phyloP scores from a whole-genome alignment of 2,113 vertebrate species.

The Turdus rufiventris region DNA sequence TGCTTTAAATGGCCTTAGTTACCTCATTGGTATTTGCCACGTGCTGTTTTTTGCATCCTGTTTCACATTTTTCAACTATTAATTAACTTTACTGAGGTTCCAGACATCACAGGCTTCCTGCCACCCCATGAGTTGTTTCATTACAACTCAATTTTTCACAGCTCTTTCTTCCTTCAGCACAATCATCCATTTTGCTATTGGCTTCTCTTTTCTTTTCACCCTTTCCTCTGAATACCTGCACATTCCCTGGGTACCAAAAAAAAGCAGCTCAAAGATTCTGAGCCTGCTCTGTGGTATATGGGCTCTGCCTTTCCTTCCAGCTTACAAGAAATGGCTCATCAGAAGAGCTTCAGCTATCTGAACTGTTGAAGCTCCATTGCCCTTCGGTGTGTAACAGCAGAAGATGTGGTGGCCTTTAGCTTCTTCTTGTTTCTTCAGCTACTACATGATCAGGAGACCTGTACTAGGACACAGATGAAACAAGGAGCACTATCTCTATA shows the following conservation, averaged over 20 bases:
- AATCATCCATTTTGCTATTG: not conserved
- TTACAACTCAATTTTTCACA: not conserved
- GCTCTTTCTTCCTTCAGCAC: not conserved
- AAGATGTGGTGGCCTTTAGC: not conserved
- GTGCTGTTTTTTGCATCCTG: not conserved
- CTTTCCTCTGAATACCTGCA: not conserved
- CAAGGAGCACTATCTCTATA: not conserved
- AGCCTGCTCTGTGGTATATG: not conserved
- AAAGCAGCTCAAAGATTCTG: not conserved
- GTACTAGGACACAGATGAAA: not conserved
- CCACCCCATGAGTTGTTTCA: not conserved
- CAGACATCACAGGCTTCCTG: not conserved
- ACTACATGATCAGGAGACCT: not conserved
- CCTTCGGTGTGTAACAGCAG: not conserved
- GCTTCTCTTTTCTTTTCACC: not conserved
- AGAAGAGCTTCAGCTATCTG: not conserved
- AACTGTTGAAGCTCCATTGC: not conserved
- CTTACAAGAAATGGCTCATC: not conserved
- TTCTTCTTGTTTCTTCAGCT: not conserved
- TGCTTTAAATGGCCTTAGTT: not conserved
- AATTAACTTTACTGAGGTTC: not conserved
- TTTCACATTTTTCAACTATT: not conserved
- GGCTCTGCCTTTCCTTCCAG: not conserved
- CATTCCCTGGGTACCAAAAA: not conserved
- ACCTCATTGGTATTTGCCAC: not conserved